Conservation (phyloP, 2,888 invertebrate species). For the Iselma pallidipennis region DNA sequence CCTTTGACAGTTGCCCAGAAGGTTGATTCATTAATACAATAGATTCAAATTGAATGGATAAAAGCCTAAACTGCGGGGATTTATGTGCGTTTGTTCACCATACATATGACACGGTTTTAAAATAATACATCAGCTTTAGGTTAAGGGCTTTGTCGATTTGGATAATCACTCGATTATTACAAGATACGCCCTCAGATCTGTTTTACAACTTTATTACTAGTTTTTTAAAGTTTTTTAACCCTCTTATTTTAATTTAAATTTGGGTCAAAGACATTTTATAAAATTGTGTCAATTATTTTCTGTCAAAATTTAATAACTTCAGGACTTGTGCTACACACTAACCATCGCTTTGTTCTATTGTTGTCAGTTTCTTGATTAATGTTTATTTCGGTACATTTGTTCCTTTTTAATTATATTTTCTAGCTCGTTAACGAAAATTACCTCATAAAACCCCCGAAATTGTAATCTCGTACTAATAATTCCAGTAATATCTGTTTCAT, state of each 20-base stretch:
- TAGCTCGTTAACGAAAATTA: not conserved
- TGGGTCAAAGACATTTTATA: no score
- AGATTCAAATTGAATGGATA: slow-evolving; percentile 29
- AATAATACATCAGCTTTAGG: no score
- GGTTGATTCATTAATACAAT: slow-evolving; percentile 26
- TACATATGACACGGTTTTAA: not conserved
- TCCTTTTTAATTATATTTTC: no score
- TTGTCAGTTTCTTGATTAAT: not conserved
- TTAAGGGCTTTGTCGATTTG: no score
- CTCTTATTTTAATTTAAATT: no score
- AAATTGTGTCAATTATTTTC: no score
- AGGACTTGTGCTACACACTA: not conserved
- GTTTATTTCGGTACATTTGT: not conserved
- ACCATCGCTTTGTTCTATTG: not conserved
- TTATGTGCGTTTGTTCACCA: slow-evolving; percentile 7
- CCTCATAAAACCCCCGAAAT: not conserved
- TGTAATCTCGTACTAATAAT: not conserved
- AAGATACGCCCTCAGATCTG: no score
- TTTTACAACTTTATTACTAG: no score
- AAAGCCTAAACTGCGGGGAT: slow-evolving; percentile 18
- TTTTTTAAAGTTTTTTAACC: no score
- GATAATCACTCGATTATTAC: no score
- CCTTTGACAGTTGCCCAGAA: slow-evolving; percentile 17
- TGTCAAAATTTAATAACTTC: no score
- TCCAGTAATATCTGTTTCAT: not conserved